phyloP scores from a whole-genome alignment of 2,113 vertebrate genomes.

The Smithornis capensis region DNA sequence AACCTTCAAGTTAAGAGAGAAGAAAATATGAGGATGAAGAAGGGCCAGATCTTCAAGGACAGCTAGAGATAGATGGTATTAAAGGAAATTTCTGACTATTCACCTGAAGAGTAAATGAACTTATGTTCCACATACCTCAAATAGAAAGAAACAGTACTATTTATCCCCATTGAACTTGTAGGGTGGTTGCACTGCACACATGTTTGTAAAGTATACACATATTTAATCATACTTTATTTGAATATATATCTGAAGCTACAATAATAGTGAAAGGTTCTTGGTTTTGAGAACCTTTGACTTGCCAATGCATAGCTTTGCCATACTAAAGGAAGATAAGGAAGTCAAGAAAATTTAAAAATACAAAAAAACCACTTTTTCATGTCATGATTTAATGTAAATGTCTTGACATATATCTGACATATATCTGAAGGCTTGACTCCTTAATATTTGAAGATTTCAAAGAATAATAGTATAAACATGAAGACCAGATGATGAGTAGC shows the following conservation, averaged over 20 bases:
- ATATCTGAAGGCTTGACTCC: neutral
- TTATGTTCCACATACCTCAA: neutral
- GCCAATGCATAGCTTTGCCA: neutral
- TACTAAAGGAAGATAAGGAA: neutral
- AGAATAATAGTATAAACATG: neutral
- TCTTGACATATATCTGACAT: neutral
- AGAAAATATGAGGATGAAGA: neutral
- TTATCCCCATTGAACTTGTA: neutral
- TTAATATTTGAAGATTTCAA: neutral
- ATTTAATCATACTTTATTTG: neutral
- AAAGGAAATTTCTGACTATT: neutral
- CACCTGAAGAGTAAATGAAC: neutral
- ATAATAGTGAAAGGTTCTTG: neutral
- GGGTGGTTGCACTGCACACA: neutral
- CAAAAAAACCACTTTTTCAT: neutral
- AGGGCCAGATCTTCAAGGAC: neutral
- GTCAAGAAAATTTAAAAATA: neutral
- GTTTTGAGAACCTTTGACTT: neutral
- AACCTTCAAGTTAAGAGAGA: neutral
- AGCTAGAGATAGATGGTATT: neutral
- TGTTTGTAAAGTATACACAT: neutral
- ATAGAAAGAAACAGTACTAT: neutral
- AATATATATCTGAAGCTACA: neutral
- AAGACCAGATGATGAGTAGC: neutral
- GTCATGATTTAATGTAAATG: neutral